Base-by-base conservation (phyloP, 2,888 invertebrate species). In the Noctua pronuba region DNA sequence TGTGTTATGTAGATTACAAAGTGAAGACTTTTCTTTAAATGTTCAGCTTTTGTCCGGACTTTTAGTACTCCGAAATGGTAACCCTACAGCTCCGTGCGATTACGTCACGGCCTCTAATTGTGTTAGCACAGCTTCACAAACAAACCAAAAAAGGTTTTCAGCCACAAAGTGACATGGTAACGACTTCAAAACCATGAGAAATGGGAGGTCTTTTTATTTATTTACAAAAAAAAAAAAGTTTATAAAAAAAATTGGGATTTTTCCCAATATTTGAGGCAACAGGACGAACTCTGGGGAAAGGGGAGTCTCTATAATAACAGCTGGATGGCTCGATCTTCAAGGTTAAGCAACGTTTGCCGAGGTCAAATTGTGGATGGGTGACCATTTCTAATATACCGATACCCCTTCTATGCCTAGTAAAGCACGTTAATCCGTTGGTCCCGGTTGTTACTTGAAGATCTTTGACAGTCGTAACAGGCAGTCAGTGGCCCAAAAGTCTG, bases 81-180 rank as follows among this genome's bases (percentile, higher is more conserved):
- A n/a, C 72, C 65, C 28, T 73, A 38, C 6, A 41, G n/a, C 8
- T 7, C 66, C 24, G 6, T 49, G 38, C 52, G n/a, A 52, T 66
- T 60, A 73, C 82, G 70, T 71, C 78, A 80, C 24, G 5, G 28
- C 13, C 16, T 68, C 64, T 79, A 82, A 82, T 82, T 82, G 71
- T 82, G 74, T 78, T 78, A 70, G 70, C 67, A 24, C 58, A 35
- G 73, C 66, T 41, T 68, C 5, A 49, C 64, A 73, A 78, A 82
- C n/a, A 78, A 38, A 3, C 16, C 35, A 38, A 62, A 49, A 77
- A 78, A 67, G 62, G 13, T 69, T 69, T 64, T n/a, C 10, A 35
- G 35, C 58, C n/a, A 78, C 69, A 77, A 62, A 52, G 60, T 60
- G 31, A 62, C 16, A 49, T 49, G 31, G 60, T n/a, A 62, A 70